A percentile compares a stretch with the other conserved stretches of the same genome.
Conservation (phyloP, 2,797 vertebrate genomes). For the Tamandua tetradactyla region DNA sequence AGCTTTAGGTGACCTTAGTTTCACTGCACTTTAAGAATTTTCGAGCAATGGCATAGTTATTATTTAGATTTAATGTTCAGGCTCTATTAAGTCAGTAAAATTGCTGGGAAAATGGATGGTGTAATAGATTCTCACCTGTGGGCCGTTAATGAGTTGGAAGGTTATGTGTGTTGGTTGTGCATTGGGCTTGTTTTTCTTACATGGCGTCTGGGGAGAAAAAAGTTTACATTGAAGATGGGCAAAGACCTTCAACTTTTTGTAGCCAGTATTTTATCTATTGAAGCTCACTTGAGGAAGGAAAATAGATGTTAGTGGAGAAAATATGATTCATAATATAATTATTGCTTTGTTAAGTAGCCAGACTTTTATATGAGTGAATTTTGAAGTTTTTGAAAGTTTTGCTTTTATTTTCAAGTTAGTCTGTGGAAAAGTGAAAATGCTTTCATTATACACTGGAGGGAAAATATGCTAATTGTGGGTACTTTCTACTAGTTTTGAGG, state of each 20-base stretch:
- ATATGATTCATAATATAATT: constrained; percentile 12
- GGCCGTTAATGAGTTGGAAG: background rate
- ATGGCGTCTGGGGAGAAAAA: background rate
- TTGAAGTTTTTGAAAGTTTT: background rate
- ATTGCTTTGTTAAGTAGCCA: constrained; percentile 17
- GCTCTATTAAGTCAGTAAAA: background rate
- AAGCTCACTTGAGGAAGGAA: constrained; percentile 48
- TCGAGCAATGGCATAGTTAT: background rate
- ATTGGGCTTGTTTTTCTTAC: background rate
- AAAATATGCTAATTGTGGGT: background rate
- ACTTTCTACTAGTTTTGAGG: background rate
- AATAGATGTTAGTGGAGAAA: constrained; percentile 42
- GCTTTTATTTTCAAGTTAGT: background rate
- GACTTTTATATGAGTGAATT: background rate
- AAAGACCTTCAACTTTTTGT: constrained; percentile 15
- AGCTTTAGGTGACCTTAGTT: background rate
- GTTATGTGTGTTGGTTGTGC: background rate
- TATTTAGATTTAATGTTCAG: background rate
- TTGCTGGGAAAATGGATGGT: background rate
- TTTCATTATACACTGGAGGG: background rate
- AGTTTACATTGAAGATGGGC: constrained; percentile 31
- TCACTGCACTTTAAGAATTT: background rate
- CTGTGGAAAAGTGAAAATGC: constrained; percentile 8
- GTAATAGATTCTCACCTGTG: background rate
- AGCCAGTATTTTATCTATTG: background rate